These are phyloP conservation scores for Drosophila diplacantha DNA, from an alignment of 2,888 invertebrate genomes.

Conservation along the genomic window DNA sequence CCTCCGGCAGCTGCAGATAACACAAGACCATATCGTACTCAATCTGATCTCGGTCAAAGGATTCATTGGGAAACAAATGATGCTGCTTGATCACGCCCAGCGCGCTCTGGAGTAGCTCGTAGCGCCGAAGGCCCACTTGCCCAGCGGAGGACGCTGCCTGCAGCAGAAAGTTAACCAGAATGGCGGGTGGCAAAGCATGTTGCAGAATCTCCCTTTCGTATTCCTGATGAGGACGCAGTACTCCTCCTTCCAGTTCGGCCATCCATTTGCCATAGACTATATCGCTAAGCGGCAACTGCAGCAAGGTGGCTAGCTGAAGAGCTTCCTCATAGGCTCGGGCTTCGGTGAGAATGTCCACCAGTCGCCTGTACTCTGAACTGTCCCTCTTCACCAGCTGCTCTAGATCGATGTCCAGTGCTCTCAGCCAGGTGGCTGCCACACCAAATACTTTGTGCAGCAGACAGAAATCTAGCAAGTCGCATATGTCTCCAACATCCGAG, in stretches of 20 bases:
- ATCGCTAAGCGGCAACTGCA: conserved; percentile 77
- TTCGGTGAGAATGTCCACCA: conserved; percentile 78
- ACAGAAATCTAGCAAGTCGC: conserved; percentile 78
- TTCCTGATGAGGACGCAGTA: conserved; percentile 73
- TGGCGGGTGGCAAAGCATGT: conserved; percentile 81
- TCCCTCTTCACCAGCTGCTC: conserved; percentile 67
- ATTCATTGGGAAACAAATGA: conserved; percentile 76
- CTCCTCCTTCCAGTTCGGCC: conserved; percentile 78
- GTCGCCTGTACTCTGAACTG: conserved; percentile 78
- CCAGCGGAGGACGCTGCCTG: conserved; percentile 73
- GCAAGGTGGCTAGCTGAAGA: conserved; percentile 78
- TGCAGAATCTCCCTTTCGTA: conserved; percentile 82
- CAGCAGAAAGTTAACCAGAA: conserved; percentile 82
- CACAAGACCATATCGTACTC: conserved; percentile 77
- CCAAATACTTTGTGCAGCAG: conserved; percentile 79
- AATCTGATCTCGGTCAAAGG: conserved; percentile 76
- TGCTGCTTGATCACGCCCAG: conserved; percentile 76
- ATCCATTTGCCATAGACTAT: conserved; percentile 79
- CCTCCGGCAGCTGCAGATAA: conserved; percentile 64
- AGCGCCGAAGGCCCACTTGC: conserved; percentile 77
- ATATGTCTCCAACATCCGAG: conserved; percentile 81
- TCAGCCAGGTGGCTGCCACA: conserved; percentile 78
- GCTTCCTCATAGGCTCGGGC: conserved; percentile 79
- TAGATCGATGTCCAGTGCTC: conserved; percentile 62
- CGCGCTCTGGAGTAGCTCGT: conserved; percentile 77